Base-by-base conservation (phyloP, 2,797 vertebrate genomes). In the Melanotaenia parkinsoni region DNA sequence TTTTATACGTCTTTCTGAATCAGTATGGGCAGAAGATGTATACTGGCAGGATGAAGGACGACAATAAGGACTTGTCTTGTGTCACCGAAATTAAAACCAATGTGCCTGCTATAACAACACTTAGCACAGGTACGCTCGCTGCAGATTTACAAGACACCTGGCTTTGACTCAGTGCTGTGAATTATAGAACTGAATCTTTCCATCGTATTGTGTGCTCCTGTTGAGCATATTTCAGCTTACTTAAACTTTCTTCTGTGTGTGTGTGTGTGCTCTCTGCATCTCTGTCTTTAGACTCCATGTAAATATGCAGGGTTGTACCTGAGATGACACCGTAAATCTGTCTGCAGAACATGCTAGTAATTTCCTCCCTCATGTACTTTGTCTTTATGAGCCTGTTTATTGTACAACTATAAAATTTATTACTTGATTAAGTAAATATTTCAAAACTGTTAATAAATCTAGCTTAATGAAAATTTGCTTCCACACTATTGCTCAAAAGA, bases 191-290 rank as follows among this genome's bases (percentile, higher is more conserved):
- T 79, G 32, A 72, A 75, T 28, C 54, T 75, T 28, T 67, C 72
- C 80, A 85, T 87, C 79, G 79, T 64, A 0, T 43, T 74, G 45
- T 76, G 79, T 87, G 28, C 28, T 85, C 77, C 79, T 66, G 62
- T 60, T n/a, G 24, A 53, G 63, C 9, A 14, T 40, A 45, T 18
- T 45, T 45, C 77, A 67, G 43, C 56, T 14, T 65, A 6, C 13
- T 35, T n/a, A 45, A 20, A 20, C 37, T 38, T 12, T 45, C 43
- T 45, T 61, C n/a, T 3, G 1, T 35, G 0, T 28, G 26, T 54
- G 26, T 54, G 28, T 26, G 11, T 45, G 28, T 30, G 14, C 35
- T 10, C 16, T 24, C 14, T 14, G 58, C 22, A 57, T 14, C 45
- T 43, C 32, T 68, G 28, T 5, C 43, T 74, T 77, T 51, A 58